A percentile compares a stretch with the other conserved stretches of the same genome.
phyloP scores from a whole-genome alignment of 2,888 invertebrate species.

The Nowickia ferox region DNA sequence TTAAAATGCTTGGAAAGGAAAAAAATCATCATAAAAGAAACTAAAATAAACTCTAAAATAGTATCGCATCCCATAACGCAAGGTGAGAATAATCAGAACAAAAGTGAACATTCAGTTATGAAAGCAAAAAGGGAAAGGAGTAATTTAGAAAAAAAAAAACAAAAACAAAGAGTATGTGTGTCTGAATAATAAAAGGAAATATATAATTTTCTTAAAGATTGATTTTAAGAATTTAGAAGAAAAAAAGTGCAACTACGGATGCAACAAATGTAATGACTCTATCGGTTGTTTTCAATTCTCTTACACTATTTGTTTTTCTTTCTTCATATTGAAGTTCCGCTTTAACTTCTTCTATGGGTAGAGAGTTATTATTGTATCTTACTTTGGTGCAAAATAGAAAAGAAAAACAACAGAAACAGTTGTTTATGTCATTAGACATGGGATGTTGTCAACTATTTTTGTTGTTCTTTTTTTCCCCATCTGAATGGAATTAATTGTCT shows the following conservation, averaged over 20 bases:
- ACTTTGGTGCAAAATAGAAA: neutral
- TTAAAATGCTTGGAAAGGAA: neutral
- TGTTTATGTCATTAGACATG: conserved; percentile 44
- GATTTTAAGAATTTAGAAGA: conserved; percentile 5
- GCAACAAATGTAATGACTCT: conserved; percentile 62
- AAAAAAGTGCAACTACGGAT: conserved; percentile 34
- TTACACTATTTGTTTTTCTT: neutral
- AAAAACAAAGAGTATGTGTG: neutral
- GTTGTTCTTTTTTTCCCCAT: neutral
- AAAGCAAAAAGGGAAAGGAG: conserved; percentile 30
- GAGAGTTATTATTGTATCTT: neutral
- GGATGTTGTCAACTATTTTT: conserved; percentile 37
- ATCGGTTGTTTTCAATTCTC: conserved; percentile 42
- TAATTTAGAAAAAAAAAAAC: conserved; percentile 29
- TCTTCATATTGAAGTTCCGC: conserved; percentile 8
- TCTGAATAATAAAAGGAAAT: conserved; percentile 21
- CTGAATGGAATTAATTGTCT: conserved; percentile 48
- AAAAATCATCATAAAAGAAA: neutral
- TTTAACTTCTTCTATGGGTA: neutral
- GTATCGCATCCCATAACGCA: neutral
- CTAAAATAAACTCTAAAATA: conserved; percentile 28
- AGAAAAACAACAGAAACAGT: conserved; percentile 9
- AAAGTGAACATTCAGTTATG: neutral
- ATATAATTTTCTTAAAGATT: conserved; percentile 15
- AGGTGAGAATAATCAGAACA: conserved; percentile 53